Base-by-base conservation (phyloP, 1,140 invertebrate species). In the Armadillidium nasatum region DNA sequence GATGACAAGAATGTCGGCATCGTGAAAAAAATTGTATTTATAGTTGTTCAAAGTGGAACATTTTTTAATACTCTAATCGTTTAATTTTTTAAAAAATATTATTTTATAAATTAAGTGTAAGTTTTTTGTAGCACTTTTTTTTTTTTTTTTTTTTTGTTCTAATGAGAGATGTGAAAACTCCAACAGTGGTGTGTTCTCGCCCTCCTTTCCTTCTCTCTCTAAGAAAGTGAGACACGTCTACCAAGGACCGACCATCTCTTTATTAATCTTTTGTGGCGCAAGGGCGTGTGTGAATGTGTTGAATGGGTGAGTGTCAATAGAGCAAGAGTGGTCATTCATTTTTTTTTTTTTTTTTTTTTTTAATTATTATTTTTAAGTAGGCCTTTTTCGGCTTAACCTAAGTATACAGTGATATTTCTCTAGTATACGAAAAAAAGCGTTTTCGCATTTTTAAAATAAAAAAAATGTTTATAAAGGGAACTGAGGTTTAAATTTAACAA, bases 371-470 rank as follows among this genome's bases (percentile, higher is more conserved):
- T 60, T 60, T 60, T 60, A 19, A 60, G 50, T 60, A 60, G 50
- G 50, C 50, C 50, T 19, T 15, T 13, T 60, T 60, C 50, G 11
- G 50, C 50, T 60, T 60, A 79, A 77, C 80, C 78, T 77, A 81
- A 81, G 80, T 81, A 81, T 81, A 81, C 80, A 81, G 80, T 81
- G 80, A 81, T 81, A 81, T 77, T 80, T 77, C 79, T 80, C 74
- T 75, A 80, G 79, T 80, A 81, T 81, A 81, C 80, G 77, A 78
- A 77, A 76, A 78, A 76, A 77, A 77, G 77, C 78, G 78, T 77
- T 81, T 81, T 76, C 78, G 74, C 77, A 81, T 79, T 81, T 33
- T 33, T 3, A 33, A 33, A 33, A 33, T 33, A 33, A 33, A 77
- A 81, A 77, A 81, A 81, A 81, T 75, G 76, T 60, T 15, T 60